Percentiles rank a stretch among this genome's conserved stretches.
Evolutionary conservation across 2,888 invertebrate species (phyloP).

Genomic region (Caenorhabditis japonica): DNA sequence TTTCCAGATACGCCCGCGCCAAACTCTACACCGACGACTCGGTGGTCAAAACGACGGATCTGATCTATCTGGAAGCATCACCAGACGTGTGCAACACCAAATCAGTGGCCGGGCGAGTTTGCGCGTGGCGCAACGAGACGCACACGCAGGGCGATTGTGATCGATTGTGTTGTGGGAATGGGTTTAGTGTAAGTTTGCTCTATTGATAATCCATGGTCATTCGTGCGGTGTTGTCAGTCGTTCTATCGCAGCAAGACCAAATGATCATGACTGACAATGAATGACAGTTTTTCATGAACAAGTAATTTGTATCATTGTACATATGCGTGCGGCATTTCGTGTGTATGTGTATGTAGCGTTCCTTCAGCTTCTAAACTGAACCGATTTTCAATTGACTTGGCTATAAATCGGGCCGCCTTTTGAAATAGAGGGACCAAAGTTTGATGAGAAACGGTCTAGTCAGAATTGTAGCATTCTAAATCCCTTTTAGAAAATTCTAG

Average conservation of each 20-base stretch:
- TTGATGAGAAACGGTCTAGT: too few relatives aligned
- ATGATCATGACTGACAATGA: too few relatives aligned
- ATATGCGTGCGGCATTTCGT: too few relatives aligned
- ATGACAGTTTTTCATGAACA: too few relatives aligned
- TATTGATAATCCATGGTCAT: not conserved
- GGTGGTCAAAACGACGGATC: constrained; percentile 54
- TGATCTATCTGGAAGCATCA: constrained; percentile 62
- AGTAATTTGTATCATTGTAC: too few relatives aligned
- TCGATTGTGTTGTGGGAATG: constrained; percentile 80
- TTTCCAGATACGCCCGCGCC: constrained; percentile 52
- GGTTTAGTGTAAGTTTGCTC: constrained; percentile 78
- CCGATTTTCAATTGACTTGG: too few relatives aligned
- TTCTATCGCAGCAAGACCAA: not conserved
- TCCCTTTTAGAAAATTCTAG: too few relatives aligned
- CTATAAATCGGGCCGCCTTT: too few relatives aligned
- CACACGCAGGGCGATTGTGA: constrained; percentile 78
- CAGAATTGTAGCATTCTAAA: too few relatives aligned
- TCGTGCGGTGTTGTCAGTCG: not conserved
- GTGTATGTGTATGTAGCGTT: too few relatives aligned
- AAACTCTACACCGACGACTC: constrained; percentile 45
- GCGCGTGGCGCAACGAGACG: constrained; percentile 79
- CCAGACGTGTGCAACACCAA: constrained; percentile 79
- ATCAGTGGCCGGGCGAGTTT: constrained; percentile 70
- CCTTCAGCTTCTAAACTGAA: too few relatives aligned
- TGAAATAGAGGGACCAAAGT: too few relatives aligned